Base-by-base conservation (phyloP, 2,888 invertebrate species). In the Aelia acuminata region DNA sequence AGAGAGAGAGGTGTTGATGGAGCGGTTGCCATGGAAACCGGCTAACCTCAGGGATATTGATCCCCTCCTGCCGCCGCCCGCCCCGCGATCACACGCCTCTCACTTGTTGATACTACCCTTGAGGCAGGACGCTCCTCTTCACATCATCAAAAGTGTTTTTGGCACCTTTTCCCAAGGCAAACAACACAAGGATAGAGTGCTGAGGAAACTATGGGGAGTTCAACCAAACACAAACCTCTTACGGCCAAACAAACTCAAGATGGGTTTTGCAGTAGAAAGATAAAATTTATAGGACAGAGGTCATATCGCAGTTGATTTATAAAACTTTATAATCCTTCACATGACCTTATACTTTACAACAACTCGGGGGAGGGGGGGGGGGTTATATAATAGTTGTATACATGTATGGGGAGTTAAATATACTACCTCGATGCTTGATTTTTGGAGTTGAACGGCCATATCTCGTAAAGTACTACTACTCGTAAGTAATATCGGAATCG, bases 61-160 rank as follows among this genome's bases (percentile, higher is more conserved):
- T 85, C 85, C 53, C 20, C 39, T 50, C 53, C 50, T 35, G 2
- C 10, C 31, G 53, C 39, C 63, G 3, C 3, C 26, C 26, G 18
- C 0, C 85, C 43, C 10, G n/a, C 43, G 8, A 11, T n/a, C 43
- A 18, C 75, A 75, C 75, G 75, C 75, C 75, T 75, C 85, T 85
- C 85, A 85, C 85, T 85, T 85, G 85, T 85, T 85, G 85, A 85
- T 85, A 85, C 85, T 53, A 31, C 85, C 43, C 80, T 80, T 80
- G 80, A 80, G 80, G 80, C 80, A 80, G 80, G 80, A n/a, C 80
- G 3, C 43, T 39, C 43, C 43, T 80, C 35, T 47, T 47, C 80
- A 35, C 35, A 15, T 70, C 26, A 70, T 70, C 63, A 70, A 70
- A 70, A 31, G 18, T 80, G 80, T 80, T 80, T 43, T 43, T 11